phyloP scores from a whole-genome alignment of 1,140 invertebrate species.

The Brachystomella parvula region DNA sequence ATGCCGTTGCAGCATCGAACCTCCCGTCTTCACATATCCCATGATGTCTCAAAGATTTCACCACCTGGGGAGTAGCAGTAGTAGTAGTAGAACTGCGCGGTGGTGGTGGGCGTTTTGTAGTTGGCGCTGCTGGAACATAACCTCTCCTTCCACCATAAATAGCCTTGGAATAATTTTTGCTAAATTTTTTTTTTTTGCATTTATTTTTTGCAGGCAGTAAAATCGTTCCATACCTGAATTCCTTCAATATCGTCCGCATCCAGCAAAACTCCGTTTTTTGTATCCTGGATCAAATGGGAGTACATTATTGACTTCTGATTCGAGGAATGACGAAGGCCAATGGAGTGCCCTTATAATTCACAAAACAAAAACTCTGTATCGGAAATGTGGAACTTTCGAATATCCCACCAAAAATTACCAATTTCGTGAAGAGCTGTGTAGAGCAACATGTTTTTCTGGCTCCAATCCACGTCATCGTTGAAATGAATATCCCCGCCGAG shows the following conservation, averaged over 20 bases:
- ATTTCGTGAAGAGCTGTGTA: conserved; percentile 6
- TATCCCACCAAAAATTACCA: not conserved
- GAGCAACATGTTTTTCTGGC: not conserved
- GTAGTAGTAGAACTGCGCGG: not conserved
- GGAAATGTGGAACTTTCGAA: not conserved
- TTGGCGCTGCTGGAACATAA: not conserved
- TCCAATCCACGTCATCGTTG: not conserved
- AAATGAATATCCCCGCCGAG: not conserved
- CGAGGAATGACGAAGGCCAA: not conserved
- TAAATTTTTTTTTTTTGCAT: not conserved
- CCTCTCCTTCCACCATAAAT: not conserved
- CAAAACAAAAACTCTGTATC: not conserved
- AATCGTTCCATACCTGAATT: not conserved
- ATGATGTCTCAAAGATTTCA: not conserved
- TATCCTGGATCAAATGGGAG: not conserved
- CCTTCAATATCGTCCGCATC: not conserved
- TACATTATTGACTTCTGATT: not conserved
- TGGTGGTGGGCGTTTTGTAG: not conserved
- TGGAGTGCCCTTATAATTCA: not conserved
- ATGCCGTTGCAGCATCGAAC: not conserved
- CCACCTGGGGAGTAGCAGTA: not conserved
- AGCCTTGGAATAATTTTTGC: not conserved
- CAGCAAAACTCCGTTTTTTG: not conserved
- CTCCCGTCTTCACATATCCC: not conserved
- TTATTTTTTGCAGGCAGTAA: not conserved